Percentiles rank a stretch among this genome's conserved stretches.
phyloP scores from a whole-genome alignment of 2,797 vertebrate genomes.

The Thamnophis elegans region DNA sequence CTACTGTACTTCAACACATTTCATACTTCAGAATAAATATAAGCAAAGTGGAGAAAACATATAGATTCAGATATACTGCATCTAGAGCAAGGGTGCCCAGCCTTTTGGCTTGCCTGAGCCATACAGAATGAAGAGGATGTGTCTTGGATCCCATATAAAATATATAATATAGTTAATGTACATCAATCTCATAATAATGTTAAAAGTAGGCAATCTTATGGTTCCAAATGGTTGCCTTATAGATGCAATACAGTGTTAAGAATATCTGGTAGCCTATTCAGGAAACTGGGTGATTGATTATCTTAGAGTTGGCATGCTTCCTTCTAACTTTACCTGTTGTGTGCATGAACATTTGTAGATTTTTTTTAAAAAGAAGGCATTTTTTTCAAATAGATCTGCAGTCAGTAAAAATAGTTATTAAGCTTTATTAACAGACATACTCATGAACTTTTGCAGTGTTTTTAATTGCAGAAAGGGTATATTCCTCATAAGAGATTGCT shows the following conservation, averaged over 20 bases:
- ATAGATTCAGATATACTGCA: neutral
- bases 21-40: neutral
- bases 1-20: neutral
- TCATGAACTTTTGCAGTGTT: neutral
- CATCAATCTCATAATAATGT: neutral
- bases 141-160: neutral
- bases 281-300: constrained; percentile 65
- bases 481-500: neutral
- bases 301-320: constrained; percentile 71
- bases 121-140: neutral
- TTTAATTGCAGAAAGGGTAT: neutral
- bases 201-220: neutral
- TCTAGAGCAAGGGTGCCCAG: neutral
- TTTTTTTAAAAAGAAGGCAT: constrained; percentile 20
- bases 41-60: constrained; percentile 7
- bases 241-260: constrained; percentile 67
- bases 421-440: neutral
- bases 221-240: constrained; percentile 74
- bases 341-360: constrained; percentile 69
- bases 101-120: neutral
- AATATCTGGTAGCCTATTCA: constrained; percentile 56
- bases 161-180: neutral
- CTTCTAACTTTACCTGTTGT: constrained; percentile 54
- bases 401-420: constrained; percentile 2
- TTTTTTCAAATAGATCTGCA: constrained; percentile 71